Evolutionary conservation across 2,888 invertebrate genomes (phyloP), one percentile per base, ranked within the genome.

Genomic region (Andrena camellia): DNA sequence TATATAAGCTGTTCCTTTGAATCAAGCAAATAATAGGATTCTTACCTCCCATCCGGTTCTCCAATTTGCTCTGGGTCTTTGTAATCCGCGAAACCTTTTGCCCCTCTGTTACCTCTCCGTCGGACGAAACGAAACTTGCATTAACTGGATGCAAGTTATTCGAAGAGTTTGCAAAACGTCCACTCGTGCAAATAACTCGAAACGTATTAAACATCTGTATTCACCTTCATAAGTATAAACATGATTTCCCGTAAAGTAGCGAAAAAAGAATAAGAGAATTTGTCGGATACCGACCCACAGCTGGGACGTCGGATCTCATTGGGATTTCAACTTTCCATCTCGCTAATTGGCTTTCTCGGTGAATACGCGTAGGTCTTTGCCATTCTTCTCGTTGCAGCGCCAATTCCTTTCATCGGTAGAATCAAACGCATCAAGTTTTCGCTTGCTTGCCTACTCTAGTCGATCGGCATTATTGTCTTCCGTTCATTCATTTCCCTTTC

Each of bases 291-390:
- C 42, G 42, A 17, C 42, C 42, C 5, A 42, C 62, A 5, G 26
- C 26, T 26, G 68, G 26, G 31, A 35, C 13, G 8, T 54, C 31
- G 20, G 48, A 60, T 67, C 60, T 67, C 23, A 48, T 50, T 29
- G 33, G 29, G 59, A 59, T 60, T 74, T 57, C 33, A 50, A 50
- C 72, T 33, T 72, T 60, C 57, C 72, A 72, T 66, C 29, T 17
- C 13, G 59, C 35, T 77, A 72, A 77, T 77, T 77, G 64, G 57
- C 57, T 64, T 29, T 23, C 66, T 35, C 64, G 20, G 2, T 48
- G 64, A 59, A 64, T 71, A 50, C 57, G 20, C 42, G 63, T 5
- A 62, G 69, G 50, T 62, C 23, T 63, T 52, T 17, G 29, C 13
- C 48, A 29, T 52, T 64, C 31, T n/a, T 52, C 57, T n/a, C 48